phyloP scores from a whole-genome alignment of 2,888 invertebrate genomes.

The Incurvaria masculella region DNA sequence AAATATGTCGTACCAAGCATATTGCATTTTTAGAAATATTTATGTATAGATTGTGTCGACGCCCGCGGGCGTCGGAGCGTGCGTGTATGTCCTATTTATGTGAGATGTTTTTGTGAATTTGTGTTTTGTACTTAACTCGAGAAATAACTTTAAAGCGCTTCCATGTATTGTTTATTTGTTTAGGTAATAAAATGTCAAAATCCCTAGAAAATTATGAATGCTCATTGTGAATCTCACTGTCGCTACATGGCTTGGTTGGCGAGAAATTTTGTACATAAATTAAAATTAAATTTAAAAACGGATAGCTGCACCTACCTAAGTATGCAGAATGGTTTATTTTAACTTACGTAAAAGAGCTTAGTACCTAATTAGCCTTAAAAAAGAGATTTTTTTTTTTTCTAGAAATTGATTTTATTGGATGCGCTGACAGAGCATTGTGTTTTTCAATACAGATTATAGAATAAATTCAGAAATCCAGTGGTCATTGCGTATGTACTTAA shows the following conservation, averaged over 20 bases:
- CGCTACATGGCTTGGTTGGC: constrained; percentile 49
- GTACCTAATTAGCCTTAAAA: constrained; percentile 50
- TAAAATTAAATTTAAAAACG: constrained; percentile 45
- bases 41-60: constrained; percentile 27
- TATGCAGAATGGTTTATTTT: constrained; percentile 35
- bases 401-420: no score
- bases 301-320: constrained; percentile 43
- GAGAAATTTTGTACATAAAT: constrained; percentile 44
- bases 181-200: constrained; percentile 22
- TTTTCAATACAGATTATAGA: no score
- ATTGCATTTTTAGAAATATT: constrained; percentile 55
- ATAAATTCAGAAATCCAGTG: no score
- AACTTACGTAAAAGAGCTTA: constrained; percentile 24
- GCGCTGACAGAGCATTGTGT: no score
- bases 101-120: background rate
- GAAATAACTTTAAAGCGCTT: constrained; percentile 28
- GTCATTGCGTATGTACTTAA: no score
- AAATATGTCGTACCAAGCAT: constrained; percentile 49
- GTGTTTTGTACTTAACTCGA: background rate
- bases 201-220: constrained; percentile 32
- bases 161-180: no score
- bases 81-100: constrained; percentile 22
- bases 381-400: no score
- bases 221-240: constrained; percentile 46
- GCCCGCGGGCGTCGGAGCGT: constrained; percentile 32